Evolutionary conservation across 2,113 vertebrate species (phyloP).

Genomic region (Nipponia nippon): DNA sequence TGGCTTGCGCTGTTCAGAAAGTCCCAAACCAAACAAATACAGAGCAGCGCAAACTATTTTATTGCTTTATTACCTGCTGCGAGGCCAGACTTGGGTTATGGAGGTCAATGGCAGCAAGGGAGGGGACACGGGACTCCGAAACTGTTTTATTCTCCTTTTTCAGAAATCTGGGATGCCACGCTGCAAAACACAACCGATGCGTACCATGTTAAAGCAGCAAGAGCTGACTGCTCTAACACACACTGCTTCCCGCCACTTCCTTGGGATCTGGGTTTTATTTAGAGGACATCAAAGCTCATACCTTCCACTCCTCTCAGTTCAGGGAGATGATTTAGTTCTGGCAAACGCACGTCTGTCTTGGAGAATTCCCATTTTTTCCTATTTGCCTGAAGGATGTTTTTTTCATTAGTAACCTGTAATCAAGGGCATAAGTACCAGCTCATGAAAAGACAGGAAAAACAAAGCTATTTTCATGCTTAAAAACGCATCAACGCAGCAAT

Average conservation of each 20-base stretch:
- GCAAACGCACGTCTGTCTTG: conserved; percentile 69
- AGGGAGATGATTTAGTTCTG: conserved; percentile 73
- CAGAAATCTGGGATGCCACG: conserved; percentile 57
- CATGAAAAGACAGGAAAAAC: neutral
- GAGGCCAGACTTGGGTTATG: conserved; percentile 50
- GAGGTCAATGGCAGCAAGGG: conserved; percentile 70
- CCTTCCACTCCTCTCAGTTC: conserved; percentile 73
- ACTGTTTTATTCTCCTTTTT: conserved; percentile 71
- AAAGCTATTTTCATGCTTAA: neutral
- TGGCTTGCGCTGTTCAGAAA: neutral
- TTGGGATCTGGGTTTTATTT: neutral
- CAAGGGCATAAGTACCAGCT: neutral
- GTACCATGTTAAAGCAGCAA: neutral
- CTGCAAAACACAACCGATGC: conserved; percentile 29
- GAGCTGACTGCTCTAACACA: neutral
- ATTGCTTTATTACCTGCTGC: conserved; percentile 67
- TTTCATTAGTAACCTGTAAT: conserved; percentile 70
- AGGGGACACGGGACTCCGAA: conserved; percentile 72
- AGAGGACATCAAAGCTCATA: neutral
- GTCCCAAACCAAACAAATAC: neutral
- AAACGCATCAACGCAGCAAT: neutral
- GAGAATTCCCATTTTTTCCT: conserved; percentile 72
- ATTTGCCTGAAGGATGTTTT: conserved; percentile 54
- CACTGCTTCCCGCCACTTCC: neutral
- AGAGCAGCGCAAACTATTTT: neutral